Percentiles rank a stretch among this genome's conserved stretches.
Conservation (phyloP, 2,888 invertebrate genomes). For the Drosophila mettleri region DNA sequence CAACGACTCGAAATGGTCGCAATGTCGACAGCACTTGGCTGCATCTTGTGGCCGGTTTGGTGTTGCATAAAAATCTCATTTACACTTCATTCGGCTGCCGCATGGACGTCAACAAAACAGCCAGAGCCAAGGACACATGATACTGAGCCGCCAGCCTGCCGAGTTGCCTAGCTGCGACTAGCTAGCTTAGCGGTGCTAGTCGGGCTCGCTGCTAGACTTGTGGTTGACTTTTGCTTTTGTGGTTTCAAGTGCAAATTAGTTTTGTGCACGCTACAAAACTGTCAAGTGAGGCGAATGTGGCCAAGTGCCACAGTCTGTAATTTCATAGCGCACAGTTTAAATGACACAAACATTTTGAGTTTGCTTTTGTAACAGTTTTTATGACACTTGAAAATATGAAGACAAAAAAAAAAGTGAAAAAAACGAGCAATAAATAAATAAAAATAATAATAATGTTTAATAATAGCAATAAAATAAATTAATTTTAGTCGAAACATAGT, state of each 20-base stretch:
- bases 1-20: slow-evolving; percentile 31
- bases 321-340: slow-evolving; percentile 54
- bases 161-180: slow-evolving; percentile 16
- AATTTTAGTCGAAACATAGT: no score
- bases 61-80: slow-evolving; percentile 80
- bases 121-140: slow-evolving; percentile 52
- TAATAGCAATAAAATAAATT: no score
- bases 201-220: slow-evolving; percentile 32
- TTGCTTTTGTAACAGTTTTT: background rate
- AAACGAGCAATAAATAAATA: background rate
- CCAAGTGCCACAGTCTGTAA: slow-evolving; percentile 50
- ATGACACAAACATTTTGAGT: slow-evolving; percentile 54
- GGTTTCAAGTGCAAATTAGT: slow-evolving; percentile 77
- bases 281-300: slow-evolving; percentile 33
- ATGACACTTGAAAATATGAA: background rate
- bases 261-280: slow-evolving; percentile 66
- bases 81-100: slow-evolving; percentile 60
- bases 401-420: background rate
- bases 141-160: slow-evolving; percentile 25
- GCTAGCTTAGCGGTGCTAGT: slow-evolving; percentile 11
- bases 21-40: slow-evolving; percentile 44
- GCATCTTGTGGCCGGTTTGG: slow-evolving; percentile 75
- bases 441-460: no score
- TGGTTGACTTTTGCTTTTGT: slow-evolving; percentile 64
- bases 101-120: slow-evolving; percentile 31